phyloP scores from a whole-genome alignment of 2,113 vertebrate species.

The Megaceryle maxima region DNA sequence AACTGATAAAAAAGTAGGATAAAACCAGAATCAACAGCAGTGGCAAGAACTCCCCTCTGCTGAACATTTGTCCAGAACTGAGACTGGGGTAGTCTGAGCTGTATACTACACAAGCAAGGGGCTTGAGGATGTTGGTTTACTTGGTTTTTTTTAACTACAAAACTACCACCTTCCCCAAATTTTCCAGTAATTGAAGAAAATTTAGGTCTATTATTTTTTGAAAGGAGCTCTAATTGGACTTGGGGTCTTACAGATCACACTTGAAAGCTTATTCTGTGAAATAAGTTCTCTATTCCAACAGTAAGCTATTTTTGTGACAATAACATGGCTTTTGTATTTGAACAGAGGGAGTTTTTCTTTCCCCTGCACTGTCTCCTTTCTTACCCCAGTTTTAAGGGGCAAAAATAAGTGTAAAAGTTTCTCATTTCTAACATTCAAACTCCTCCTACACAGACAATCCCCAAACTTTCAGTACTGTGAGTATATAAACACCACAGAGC shows the following conservation, averaged over 20 bases:
- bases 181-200: background rate
- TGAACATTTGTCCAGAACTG: background rate
- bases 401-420: background rate
- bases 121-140: accelerated
- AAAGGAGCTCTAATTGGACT: background rate
- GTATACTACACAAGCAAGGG: background rate
- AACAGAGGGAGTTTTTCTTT: background rate
- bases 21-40: background rate
- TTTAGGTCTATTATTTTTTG: background rate
- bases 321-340: background rate
- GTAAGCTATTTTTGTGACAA: background rate
- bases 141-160: background rate
- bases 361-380: background rate
- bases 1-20: background rate
- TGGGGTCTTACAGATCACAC: background rate
- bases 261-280: background rate
- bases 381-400: background rate
- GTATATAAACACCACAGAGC: background rate
- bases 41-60: background rate
- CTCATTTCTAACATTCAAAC: background rate
- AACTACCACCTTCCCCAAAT: background rate
- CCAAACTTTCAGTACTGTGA: background rate
- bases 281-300: background rate
- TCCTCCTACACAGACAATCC: background rate
- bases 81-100: background rate